These are phyloP conservation scores for Xanthorhoe spadicearia DNA, from an alignment of 2,888 invertebrate species.

Conservation along the genomic window DNA sequence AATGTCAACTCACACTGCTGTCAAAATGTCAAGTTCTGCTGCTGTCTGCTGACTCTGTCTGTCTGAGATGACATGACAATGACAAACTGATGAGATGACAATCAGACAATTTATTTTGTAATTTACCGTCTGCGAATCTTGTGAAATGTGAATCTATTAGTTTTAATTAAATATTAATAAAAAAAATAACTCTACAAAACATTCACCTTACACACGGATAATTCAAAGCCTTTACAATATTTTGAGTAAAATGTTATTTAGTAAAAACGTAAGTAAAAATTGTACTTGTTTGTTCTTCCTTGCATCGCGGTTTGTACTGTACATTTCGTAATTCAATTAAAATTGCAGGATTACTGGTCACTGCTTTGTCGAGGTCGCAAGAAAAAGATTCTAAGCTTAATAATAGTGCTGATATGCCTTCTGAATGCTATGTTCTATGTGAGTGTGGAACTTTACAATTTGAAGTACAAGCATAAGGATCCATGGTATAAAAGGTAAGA, in stretches of 20 bases:
- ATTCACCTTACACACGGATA: no score
- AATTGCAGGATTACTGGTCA: slow-evolving; percentile 67
- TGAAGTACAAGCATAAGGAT: slow-evolving; percentile 62
- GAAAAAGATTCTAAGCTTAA: slow-evolving; percentile 68
- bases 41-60: no score
- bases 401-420: slow-evolving; percentile 66
- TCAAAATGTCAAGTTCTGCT: no score
- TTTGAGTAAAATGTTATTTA: slow-evolving; percentile 29
- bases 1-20: no score
- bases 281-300: neutral
- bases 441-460: slow-evolving; percentile 70
- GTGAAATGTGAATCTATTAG: no score
- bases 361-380: slow-evolving; percentile 74
- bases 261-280: slow-evolving; percentile 45
- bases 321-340: neutral
- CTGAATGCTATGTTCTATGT: slow-evolving; percentile 76
- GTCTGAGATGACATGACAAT: no score
- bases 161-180: no score
- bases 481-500: slow-evolving; percentile 71
- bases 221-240: neutral
- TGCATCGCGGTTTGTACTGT: neutral
- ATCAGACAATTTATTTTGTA: no score
- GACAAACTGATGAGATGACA: no score
- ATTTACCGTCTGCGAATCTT: no score
- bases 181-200: no score